Evolutionary conservation across 2,113 vertebrate genomes (phyloP).

Genomic region (Balaeniceps rex): DNA sequence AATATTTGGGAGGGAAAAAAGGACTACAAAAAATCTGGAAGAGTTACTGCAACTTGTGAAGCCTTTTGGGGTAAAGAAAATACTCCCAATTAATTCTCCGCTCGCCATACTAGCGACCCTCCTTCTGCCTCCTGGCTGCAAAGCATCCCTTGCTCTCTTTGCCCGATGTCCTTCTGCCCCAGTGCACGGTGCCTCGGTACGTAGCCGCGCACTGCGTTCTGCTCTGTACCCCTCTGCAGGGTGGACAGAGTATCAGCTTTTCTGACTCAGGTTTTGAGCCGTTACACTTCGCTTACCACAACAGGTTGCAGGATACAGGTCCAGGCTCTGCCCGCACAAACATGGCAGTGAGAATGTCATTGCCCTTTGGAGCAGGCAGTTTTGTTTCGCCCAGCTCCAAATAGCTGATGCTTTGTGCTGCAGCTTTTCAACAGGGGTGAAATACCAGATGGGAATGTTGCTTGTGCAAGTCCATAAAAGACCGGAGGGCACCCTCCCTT

Average conservation of each 20-base stretch:
- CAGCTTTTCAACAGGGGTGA: neutral
- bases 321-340: rapidly evolving
- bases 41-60: neutral
- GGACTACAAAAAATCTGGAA: neutral
- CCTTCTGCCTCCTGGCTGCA: neutral
- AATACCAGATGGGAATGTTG: neutral
- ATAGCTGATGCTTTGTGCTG: neutral
- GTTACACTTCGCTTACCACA: rapidly evolving
- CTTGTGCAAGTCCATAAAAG: neutral
- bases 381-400: neutral
- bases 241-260: neutral
- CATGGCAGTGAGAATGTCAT: rapidly evolving
- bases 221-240: neutral
- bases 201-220: rapidly evolving
- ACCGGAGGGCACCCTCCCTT: neutral
- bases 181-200: rapidly evolving
- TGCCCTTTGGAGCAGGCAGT: neutral
- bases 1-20: neutral
- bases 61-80: neutral
- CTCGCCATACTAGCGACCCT: neutral
- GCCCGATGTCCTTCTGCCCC: neutral
- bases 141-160: neutral
- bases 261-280: neutral
- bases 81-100: neutral
- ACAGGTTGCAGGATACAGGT: neutral